Conservation (phyloP, 2,888 invertebrate genomes). For the Philonicus albiceps region DNA sequence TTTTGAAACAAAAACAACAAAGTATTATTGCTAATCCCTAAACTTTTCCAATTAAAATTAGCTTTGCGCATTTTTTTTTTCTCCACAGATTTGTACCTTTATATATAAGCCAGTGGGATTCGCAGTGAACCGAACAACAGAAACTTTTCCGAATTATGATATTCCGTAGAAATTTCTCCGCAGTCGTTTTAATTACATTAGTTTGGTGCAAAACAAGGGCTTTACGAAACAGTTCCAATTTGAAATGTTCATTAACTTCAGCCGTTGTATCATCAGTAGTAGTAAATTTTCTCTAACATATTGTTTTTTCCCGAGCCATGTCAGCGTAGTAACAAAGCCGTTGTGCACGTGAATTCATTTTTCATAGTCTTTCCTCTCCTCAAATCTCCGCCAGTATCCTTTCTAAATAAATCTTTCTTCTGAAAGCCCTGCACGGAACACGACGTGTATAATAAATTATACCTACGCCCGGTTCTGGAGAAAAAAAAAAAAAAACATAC, state of each 20-base stretch:
- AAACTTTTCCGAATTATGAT: not conserved
- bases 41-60: not conserved
- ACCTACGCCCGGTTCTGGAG: not conserved
- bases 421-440: not conserved
- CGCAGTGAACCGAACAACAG: not conserved
- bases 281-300: not conserved
- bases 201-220: not conserved
- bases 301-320: not conserved
- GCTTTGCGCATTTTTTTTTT: not conserved
- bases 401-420: slow-evolving; percentile 36
- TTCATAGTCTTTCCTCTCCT: slow-evolving; percentile 23
- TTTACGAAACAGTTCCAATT: not conserved
- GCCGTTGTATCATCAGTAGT: not conserved
- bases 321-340: not conserved
- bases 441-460: slow-evolving; percentile 41
- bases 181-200: not conserved
- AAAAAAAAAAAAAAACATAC: too few relatives aligned
- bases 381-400: slow-evolving; percentile 32
- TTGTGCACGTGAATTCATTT: slow-evolving; percentile 25
- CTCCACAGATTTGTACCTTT: not conserved
- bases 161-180: not conserved
- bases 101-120: not conserved
- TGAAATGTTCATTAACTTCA: slow-evolving; percentile 28
- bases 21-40: not conserved
- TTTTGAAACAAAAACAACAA: not conserved